Evolutionary conservation across 2,113 vertebrate species (phyloP).

Genomic region (Tachycineta bicolor): DNA sequence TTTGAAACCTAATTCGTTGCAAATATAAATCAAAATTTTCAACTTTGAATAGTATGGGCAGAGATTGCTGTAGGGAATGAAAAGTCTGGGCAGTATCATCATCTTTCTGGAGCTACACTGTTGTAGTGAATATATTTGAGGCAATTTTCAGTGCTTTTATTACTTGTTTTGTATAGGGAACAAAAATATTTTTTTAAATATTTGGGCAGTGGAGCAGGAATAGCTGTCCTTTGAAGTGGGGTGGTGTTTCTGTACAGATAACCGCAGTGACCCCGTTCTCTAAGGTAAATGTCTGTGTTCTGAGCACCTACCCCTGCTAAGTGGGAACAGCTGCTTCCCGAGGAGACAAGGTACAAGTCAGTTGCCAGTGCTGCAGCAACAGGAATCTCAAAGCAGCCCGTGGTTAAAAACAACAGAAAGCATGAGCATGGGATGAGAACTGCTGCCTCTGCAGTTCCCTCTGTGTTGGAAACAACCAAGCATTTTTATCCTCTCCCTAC

Average conservation of each 20-base stretch:
- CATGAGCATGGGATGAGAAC: background rate
- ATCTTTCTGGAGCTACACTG: background rate
- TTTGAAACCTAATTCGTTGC: background rate
- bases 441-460: background rate
- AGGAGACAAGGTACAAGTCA: background rate
- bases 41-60: background rate
- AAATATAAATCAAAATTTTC: background rate
- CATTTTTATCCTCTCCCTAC: background rate
- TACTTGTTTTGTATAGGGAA: background rate
- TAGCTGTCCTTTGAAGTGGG: slow-evolving; percentile 43
- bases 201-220: background rate
- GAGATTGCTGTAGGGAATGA: background rate
- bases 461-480: background rate
- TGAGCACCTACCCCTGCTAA: background rate
- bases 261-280: background rate
- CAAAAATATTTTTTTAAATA: background rate
- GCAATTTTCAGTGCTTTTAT: background rate
- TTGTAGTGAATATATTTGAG: background rate
- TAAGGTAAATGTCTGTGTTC: background rate
- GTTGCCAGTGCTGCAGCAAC: background rate
- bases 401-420: background rate
- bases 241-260: slow-evolving; percentile 26
- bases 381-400: background rate
- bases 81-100: background rate
- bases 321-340: slow-evolving; percentile 30